Percentiles rank a stretch among this genome's conserved stretches.
Conservation (phyloP, 1,140 invertebrate genomes). For the Leptoteleia sp. region DNA sequence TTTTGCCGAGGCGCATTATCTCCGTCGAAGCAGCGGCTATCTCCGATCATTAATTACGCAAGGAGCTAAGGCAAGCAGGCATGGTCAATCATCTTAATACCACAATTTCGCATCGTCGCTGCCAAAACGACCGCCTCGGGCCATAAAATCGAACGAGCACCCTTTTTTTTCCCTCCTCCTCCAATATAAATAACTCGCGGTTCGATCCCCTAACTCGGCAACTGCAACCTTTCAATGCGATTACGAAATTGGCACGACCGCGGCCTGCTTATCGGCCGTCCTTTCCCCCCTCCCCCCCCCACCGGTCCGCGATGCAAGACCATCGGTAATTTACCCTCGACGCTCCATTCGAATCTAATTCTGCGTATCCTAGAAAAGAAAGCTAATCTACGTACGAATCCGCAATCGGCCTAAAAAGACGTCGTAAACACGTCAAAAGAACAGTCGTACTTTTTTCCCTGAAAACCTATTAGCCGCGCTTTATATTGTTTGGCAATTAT, state of each 20-base stretch:
- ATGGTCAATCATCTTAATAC: constrained; percentile 49
- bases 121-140: constrained; percentile 25
- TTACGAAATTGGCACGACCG: constrained; percentile 36
- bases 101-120: constrained; percentile 45
- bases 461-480: constrained; percentile 44
- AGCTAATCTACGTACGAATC: constrained; percentile 42
- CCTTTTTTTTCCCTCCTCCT: constrained; percentile 35
- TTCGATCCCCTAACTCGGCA: constrained; percentile 19
- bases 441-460: constrained; percentile 27
- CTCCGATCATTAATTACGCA: constrained; percentile 43
- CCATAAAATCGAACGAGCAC: constrained; percentile 26
- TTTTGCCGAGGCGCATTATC: constrained; percentile 20
- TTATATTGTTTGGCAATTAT: constrained; percentile 66
- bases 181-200: constrained; percentile 4
- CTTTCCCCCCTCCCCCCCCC: constrained; percentile 14
- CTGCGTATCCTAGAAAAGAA: constrained; percentile 39
- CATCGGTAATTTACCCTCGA: constrained; percentile 19
- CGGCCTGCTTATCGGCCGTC: constrained; percentile 24
- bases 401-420: constrained; percentile 46
- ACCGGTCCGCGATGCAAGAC: constrained; percentile 14
- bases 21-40: constrained; percentile 9
- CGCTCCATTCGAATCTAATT: constrained; percentile 41
- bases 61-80: background rate
- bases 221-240: constrained; percentile 44
- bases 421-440: constrained; percentile 49